Evolutionary conservation across 2,797 vertebrate species (phyloP).

Genomic region (Darevskia nairensis): DNA sequence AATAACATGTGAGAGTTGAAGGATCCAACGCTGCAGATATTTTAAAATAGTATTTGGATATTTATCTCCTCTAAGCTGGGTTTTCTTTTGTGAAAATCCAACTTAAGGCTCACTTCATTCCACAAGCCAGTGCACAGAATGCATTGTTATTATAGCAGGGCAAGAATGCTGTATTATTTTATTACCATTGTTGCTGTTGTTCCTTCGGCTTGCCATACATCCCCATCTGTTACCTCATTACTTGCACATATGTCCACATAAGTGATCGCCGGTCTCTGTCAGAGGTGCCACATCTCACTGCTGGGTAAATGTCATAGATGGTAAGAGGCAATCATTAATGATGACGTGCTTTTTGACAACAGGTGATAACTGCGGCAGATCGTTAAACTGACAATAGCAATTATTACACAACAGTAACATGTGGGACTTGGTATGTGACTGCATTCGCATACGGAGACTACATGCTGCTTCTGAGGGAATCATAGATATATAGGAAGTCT

Average conservation of each 20-base stretch:
- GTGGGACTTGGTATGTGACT: neutral
- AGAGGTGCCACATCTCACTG: neutral
- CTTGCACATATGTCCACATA: neutral
- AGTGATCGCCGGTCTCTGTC: neutral
- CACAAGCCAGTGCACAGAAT: neutral
- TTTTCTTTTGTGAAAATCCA: neutral
- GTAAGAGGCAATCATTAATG: conserved; percentile 4
- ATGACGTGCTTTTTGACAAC: neutral
- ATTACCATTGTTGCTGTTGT: too few species aligned
- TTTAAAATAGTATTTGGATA: neutral
- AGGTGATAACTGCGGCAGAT: neutral
- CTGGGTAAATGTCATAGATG: neutral
- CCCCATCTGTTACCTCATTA: conserved; percentile 13
- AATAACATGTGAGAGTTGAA: neutral
- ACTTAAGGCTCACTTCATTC: neutral
- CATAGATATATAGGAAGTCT: neutral
- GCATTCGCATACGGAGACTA: neutral
- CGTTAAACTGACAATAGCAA: neutral
- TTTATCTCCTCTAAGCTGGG: neutral
- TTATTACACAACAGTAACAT: neutral
- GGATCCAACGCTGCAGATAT: neutral
- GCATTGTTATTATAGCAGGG: neutral
- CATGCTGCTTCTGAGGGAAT: neutral
- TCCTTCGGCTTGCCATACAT: neutral
- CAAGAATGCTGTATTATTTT: neutral